Base-by-base conservation (phyloP, 2,113 vertebrate species). In the Camelus bactrianus region DNA sequence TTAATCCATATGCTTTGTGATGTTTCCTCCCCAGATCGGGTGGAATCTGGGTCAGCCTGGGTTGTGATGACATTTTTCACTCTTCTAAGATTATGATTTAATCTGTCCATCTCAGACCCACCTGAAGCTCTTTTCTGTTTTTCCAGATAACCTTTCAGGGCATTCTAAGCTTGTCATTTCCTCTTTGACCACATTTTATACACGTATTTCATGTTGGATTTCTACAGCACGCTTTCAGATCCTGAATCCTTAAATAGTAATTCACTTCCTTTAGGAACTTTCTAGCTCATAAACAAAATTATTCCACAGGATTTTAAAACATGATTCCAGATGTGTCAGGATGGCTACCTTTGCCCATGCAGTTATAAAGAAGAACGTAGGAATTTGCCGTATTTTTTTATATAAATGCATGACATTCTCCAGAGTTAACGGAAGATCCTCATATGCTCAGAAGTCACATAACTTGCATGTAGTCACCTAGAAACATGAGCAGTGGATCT, bases 51-150 rank as follows among this genome's bases (percentile, higher is more conserved):
- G 84, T 96, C 87, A 92, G 7, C 19, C 16, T 70, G 24, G 24
- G 50, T 62, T 95, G 46, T 32, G 60, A 92, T 94, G 88, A 84
- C 85, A 93, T 95, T 92, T 93, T 91, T 94, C 38, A 52, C 54
- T 97, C 93, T 91, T 85, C 88, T 92, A 95, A 65, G 75, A 73
- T 94, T 94, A 64, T 48, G 32, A 85, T 81, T 96, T 95, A 65
- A 92, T 96, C 90, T 96, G 75, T 80, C 70, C 72, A 76, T 94
- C 65, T 97, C 82, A 96, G 82, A 89, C 32, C 28, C 54, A 88
- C 30, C 76, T 81, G 64, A 87, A 90, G 76, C 72, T 48, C 65
- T 85, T 90, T 81, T 56, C 91, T 94, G n/a, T 77, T 65, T 90
- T 92, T 60, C 20, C 80, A 95, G 87, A 94, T 93, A 87, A 96